A percentile compares a stretch with the other conserved stretches of the same genome.
Conservation (phyloP, 2,113 vertebrate genomes). For the Neotoma lepida region DNA sequence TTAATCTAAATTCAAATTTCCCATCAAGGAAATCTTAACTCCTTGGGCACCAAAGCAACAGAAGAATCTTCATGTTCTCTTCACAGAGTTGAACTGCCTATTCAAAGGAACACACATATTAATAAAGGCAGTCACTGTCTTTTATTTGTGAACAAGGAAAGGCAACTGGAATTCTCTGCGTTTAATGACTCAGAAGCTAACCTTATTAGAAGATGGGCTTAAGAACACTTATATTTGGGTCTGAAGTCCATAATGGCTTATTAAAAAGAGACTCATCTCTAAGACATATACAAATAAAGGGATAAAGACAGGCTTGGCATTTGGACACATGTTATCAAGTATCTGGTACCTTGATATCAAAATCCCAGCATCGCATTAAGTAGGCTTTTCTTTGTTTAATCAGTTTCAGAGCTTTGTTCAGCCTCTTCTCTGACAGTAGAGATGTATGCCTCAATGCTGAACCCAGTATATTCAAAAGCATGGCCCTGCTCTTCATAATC, state of each 20-base stretch:
- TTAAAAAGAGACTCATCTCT: background rate
- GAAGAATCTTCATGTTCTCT: background rate
- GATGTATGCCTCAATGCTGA: background rate
- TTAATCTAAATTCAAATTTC: conserved; percentile 41
- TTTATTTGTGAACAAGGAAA: conserved; percentile 13
- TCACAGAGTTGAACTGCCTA: background rate
- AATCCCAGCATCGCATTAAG: background rate
- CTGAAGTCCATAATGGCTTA: background rate
- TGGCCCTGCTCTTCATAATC: background rate
- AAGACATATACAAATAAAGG: background rate
- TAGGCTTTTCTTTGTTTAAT: background rate
- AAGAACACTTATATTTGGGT: background rate
- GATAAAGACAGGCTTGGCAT: background rate
- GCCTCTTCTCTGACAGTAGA: background rate
- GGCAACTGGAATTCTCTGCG: background rate
- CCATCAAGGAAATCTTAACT: background rate
- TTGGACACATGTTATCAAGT: background rate
- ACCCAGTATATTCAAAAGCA: background rate
- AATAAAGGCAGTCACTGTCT: background rate
- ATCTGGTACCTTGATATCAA: background rate
- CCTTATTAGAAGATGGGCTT: background rate
- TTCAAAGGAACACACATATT: background rate
- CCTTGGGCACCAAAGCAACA: background rate
- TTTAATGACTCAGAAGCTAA: background rate
- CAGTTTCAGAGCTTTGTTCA: background rate